A percentile compares a stretch with the other conserved stretches of the same genome.
phyloP scores from a whole-genome alignment of 2,888 invertebrate genomes.

The Coleophora flavipennella region DNA sequence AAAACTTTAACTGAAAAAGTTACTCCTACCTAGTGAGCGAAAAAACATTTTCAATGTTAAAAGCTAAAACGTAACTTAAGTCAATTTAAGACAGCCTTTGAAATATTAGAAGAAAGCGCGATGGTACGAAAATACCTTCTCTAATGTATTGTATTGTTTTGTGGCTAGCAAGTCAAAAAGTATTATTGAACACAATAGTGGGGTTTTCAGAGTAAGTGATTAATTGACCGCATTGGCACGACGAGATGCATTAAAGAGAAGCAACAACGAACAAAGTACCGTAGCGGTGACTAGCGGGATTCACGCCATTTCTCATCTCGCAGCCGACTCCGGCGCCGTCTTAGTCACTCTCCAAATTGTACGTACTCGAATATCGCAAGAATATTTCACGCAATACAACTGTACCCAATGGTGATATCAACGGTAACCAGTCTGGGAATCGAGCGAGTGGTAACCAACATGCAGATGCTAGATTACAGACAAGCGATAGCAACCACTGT shows the following conservation, averaged over 20 bases:
- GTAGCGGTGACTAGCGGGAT: slow-evolving; percentile 64
- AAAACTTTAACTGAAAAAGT: too few relatives aligned
- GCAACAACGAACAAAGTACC: slow-evolving; percentile 57
- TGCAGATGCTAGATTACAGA: slow-evolving; percentile 52
- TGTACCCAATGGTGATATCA: slow-evolving; percentile 58
- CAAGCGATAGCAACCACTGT: slow-evolving; percentile 47
- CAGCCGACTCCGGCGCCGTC: slow-evolving; percentile 21
- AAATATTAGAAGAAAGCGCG: too few relatives aligned
- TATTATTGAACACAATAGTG: slow-evolving; percentile 20
- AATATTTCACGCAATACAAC: slow-evolving; percentile 60
- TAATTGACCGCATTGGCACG: slow-evolving; percentile 57
- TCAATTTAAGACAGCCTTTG: too few relatives aligned
- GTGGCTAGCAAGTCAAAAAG: slow-evolving; percentile 19
- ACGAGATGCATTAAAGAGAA: slow-evolving; percentile 61
- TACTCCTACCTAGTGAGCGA: too few relatives aligned
- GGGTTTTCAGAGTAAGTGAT: slow-evolving; percentile 39
- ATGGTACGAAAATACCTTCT: too few relatives aligned
- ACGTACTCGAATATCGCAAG: slow-evolving; percentile 54
- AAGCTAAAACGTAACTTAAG: too few relatives aligned
- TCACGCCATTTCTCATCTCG: slow-evolving; percentile 53
- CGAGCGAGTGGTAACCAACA: slow-evolving; percentile 37
- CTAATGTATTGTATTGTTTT: slow-evolving; percentile 14
- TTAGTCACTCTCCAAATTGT: slow-evolving; percentile 53
- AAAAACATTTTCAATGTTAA: too few relatives aligned
- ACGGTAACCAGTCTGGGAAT: slow-evolving; percentile 64